Evolutionary conservation across 92 coral and sea anemone species (phyloP).

Genomic region (Galaxea fascicularis): DNA sequence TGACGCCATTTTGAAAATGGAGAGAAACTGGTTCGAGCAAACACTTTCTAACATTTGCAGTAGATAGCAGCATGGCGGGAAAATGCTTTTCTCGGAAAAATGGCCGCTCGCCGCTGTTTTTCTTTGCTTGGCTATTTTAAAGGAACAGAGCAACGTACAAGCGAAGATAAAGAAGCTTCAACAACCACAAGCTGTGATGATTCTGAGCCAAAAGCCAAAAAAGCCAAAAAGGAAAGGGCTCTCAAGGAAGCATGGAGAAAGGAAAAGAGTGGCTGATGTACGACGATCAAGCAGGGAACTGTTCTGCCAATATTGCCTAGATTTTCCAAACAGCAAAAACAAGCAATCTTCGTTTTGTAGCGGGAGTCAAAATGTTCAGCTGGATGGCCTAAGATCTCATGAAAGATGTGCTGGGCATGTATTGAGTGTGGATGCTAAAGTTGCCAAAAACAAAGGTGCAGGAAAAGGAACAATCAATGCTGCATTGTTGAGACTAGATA

Average conservation of each 20-base stretch:
- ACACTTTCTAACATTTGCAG: slow-evolving; percentile 19
- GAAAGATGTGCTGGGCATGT: slow-evolving; percentile 23
- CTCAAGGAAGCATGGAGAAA: slow-evolving; percentile 3
- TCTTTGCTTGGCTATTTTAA: too few species aligned
- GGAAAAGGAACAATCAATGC: slow-evolving; percentile 35
- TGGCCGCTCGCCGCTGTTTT: slow-evolving; percentile 20
- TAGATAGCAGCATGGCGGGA: slow-evolving; percentile 24
- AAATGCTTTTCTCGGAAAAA: background rate
- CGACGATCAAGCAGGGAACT: background rate
- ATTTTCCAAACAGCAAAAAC: slow-evolving; percentile 6
- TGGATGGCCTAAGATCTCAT: too few species aligned
- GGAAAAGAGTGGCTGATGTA: background rate
- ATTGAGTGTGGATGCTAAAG: slow-evolving; percentile 34
- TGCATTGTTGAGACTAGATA: slow-evolving; percentile 32
- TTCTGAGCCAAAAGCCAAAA: slow-evolving; percentile 14
- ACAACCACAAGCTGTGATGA: too few species aligned
- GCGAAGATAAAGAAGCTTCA: background rate
- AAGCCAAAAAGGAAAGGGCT: slow-evolving; percentile 15
- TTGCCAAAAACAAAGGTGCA: slow-evolving; percentile 30
- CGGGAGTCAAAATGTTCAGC: slow-evolving; percentile 15
- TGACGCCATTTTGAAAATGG: slow-evolving; percentile 15
- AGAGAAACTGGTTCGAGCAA: slow-evolving; percentile 26
- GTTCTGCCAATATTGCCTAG: slow-evolving; percentile 9
- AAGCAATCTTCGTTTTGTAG: slow-evolving; percentile 11
- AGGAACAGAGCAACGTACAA: slow-evolving; percentile 23